Percentiles rank a stretch among this genome's conserved stretches.
Conservation (phyloP, 2,113 vertebrate genomes). For the Aleadryas rufinucha region DNA sequence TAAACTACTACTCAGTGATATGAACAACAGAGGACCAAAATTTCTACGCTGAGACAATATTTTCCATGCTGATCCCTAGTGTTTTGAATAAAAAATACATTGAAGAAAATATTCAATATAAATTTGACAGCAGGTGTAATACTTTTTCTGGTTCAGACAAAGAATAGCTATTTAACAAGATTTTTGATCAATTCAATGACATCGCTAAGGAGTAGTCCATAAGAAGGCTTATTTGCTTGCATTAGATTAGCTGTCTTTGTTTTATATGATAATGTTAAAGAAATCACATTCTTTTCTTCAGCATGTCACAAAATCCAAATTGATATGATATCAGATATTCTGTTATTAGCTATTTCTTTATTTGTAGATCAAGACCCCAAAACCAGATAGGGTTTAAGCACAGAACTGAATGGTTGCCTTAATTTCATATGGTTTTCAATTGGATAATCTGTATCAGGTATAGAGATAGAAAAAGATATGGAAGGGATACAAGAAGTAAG, state of each 20-base stretch:
- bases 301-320: background rate
- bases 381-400: background rate
- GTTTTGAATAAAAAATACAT: background rate
- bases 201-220: background rate
- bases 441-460: background rate
- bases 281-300: background rate
- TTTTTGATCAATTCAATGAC: background rate
- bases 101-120: background rate
- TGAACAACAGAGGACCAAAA: background rate
- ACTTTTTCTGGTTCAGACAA: background rate
- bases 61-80: background rate
- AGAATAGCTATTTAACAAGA: background rate
- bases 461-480: background rate
- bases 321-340: background rate
- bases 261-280: background rate
- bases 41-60: background rate
- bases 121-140: background rate
- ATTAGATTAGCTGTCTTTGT: background rate
- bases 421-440: background rate
- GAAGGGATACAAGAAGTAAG: background rate
- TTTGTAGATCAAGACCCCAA: background rate
- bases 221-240: background rate
- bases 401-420: background rate
- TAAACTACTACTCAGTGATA: background rate
- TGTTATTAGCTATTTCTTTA: background rate